Base-by-base conservation (phyloP, 2,888 invertebrate species). In the Thalpophila matura region DNA sequence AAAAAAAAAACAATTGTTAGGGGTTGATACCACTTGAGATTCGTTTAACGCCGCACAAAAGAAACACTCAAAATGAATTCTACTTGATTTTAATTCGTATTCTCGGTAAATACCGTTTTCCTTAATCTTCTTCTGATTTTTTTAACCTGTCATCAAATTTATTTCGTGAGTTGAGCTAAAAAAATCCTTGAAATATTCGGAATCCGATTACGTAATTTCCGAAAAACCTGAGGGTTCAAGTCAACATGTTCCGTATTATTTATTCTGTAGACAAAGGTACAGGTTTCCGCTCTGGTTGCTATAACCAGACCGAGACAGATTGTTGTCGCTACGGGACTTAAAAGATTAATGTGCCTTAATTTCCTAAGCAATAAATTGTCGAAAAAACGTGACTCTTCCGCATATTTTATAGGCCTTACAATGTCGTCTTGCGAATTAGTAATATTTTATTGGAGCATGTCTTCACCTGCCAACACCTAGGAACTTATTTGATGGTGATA, bases 311-410 rank as follows among this genome's bases (percentile, higher is more conserved):
- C 29, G 31, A 26, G 56, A 59, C 54, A 69, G 74, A 74, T 72
- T 56, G 60, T 56, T 38, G 51, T 46, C 35, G 56, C 42, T 53
- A 59, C 40, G 59, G 63, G 69, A 61, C 58, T 64, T 47, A 56
- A 57, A 65, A 67, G 69, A 76, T 76, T 74, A 71, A 74, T 74
- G 51, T 51, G 9, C 46, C 63, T 70, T 71, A 71, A 76, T 78
- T 66, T 70, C 40, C 60, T 51, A 22, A 57, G 46, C 63, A 56
- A 77, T 77, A 79, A 74, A 68, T 77, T 58, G 37, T 57, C 42
- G n/a, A 27, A 50, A 42, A 56, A 67, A 72, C 69, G 65, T 62
- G 62, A 65, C 45, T 57, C 37, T 67, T 67, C 38, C 38, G 45
- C 33, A 57, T 55, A 47, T 63, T 68, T 70, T 66, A 73, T 35